Conservation (phyloP, 1,140 invertebrate species). For the Drosophila bocki region DNA sequence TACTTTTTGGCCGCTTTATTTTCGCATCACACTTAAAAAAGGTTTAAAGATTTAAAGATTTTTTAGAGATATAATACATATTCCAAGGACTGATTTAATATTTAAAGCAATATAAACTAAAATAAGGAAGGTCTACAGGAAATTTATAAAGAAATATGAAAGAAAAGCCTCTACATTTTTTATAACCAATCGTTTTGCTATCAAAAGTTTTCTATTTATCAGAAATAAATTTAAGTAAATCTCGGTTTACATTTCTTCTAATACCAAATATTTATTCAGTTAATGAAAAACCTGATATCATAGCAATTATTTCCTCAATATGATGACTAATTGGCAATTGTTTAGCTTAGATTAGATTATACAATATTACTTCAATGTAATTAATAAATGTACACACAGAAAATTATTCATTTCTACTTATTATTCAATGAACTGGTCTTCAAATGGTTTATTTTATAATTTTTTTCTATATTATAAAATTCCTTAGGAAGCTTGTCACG, state of each 20-base stretch:
- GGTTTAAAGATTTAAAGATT: not conserved
- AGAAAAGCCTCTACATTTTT: not conserved
- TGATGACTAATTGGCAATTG: constrained; percentile 9
- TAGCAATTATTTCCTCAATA: constrained; percentile 1
- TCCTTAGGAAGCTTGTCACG: not conserved
- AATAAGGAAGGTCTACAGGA: too few relatives aligned
- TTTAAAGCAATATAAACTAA: too few relatives aligned
- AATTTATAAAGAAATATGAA: too few relatives aligned
- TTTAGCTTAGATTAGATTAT: not conserved
- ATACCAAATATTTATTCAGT: not conserved
- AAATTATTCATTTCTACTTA: not conserved
- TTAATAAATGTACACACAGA: not conserved
- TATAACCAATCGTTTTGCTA: not conserved
- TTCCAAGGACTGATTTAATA: not conserved
- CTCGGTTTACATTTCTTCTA: not conserved
- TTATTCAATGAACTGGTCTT: not conserved
- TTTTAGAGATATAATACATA: too few relatives aligned
- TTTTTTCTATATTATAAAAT: not conserved
- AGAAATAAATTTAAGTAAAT: not conserved
- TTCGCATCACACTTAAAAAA: too few relatives aligned
- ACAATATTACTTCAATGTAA: not conserved
- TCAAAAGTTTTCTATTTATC: not conserved
- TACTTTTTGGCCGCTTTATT: constrained; percentile 1
- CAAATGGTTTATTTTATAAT: not conserved
- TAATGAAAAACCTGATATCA: not conserved